Evolutionary conservation across 2,888 invertebrate genomes (phyloP).

Genomic region (Sericinus montela): DNA sequence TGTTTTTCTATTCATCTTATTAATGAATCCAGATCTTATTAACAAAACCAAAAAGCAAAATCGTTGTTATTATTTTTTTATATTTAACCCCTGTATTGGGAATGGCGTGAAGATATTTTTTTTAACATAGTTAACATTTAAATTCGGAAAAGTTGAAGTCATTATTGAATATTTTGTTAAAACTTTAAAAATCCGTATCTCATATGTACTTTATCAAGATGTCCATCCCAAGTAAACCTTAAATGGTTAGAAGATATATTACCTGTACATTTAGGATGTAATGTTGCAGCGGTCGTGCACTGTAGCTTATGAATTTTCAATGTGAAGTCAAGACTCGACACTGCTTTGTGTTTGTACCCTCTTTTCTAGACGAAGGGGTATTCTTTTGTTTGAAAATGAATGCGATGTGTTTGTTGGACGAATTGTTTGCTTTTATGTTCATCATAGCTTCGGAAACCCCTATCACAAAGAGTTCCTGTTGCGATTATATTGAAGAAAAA

Average conservation of each 20-base stretch:
- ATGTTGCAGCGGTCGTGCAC: constrained; percentile 13
- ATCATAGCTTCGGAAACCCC: constrained; percentile 13
- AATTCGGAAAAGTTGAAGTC: no score
- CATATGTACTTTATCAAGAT: background rate
- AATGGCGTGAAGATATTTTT: no score
- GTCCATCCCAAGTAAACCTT: background rate
- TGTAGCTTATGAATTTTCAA: constrained; percentile 20
- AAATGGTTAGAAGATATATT: constrained; percentile 9
- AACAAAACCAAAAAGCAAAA: no score
- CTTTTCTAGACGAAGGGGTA: constrained; percentile 20
- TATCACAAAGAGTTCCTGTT: constrained; percentile 9
- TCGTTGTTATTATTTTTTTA: no score
- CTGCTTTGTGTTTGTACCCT: constrained; percentile 20
- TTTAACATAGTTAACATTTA: no score
- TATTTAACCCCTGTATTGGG: no score
- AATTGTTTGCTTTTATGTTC: constrained; percentile 17
- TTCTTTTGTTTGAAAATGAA: constrained; percentile 19
- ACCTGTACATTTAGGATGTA: constrained; percentile 5
- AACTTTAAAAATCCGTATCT: no score
- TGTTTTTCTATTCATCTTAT: no score
- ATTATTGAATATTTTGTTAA: no score
- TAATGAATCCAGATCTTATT: no score
- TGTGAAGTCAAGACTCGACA: constrained; percentile 18
- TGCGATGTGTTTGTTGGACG: constrained; percentile 18
- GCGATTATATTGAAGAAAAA: background rate